Conservation (phyloP, 2,888 invertebrate genomes). For the Suillia variegata region DNA sequence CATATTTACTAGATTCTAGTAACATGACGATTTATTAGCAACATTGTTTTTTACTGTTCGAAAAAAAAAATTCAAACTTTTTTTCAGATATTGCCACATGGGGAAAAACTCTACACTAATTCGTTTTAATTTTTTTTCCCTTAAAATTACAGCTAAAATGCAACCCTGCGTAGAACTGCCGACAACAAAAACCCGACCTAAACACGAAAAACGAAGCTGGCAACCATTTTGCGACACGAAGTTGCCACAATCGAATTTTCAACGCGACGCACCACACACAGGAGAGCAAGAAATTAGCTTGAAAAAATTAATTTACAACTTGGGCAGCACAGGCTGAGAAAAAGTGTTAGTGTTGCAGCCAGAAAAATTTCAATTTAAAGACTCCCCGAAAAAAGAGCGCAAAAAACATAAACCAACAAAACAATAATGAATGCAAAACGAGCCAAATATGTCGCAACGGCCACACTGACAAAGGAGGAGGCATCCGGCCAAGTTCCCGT, state of each 20-base stretch:
- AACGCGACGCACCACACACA: too few species aligned
- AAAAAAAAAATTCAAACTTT: too few species aligned
- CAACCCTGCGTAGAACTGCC: not conserved
- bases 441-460: conserved; percentile 44
- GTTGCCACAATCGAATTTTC: conserved; percentile 52
- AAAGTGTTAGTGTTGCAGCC: too few species aligned
- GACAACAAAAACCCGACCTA: not conserved
- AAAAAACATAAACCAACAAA: conserved; percentile 5
- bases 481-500: conserved; percentile 52
- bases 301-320: conserved; percentile 6
- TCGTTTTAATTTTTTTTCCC: too few species aligned
- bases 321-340: too few species aligned
- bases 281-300: too few species aligned
- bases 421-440: conserved; percentile 51
- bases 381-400: conserved; percentile 25
- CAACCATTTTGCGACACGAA: conserved; percentile 48
- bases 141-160: too few species aligned
- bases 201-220: conserved; percentile 20
- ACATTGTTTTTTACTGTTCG: too few species aligned
- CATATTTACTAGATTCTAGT: too few species aligned
- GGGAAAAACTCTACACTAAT: too few species aligned
- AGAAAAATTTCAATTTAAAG: conserved; percentile 39
- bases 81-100: too few species aligned
- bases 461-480: conserved; percentile 44
- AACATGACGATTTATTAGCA: too few species aligned